These are phyloP conservation scores for Crax fasciolata DNA, from an alignment of 2,797 vertebrate species.

Conservation along the genomic window DNA sequence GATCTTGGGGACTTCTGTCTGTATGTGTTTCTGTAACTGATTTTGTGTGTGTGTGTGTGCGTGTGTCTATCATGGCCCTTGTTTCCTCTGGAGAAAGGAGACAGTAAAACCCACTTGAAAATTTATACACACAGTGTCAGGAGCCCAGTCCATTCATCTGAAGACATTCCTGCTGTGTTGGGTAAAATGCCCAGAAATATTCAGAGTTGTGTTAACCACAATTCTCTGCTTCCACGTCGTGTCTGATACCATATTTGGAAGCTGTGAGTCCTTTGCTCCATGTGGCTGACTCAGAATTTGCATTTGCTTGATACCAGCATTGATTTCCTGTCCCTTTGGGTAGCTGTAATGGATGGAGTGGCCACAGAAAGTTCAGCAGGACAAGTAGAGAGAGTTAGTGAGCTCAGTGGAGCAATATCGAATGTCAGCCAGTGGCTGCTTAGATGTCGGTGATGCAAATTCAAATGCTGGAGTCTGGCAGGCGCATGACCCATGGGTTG, in stretches of 20 bases:
- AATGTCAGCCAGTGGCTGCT: conserved; percentile 37
- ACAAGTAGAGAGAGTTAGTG: conserved; percentile 41
- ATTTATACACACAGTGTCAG: conserved; percentile 56
- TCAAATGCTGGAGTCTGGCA: conserved; percentile 48
- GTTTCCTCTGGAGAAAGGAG: conserved; percentile 60
- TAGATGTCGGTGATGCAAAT: conserved; percentile 57
- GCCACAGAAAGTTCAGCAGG: conserved; percentile 55
- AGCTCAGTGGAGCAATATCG: neutral
- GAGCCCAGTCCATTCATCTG: conserved; percentile 63
- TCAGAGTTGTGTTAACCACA: conserved; percentile 63
- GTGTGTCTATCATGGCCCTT: conserved; percentile 13
- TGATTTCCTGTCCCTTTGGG: conserved; percentile 49
- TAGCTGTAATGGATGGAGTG: conserved; percentile 35
- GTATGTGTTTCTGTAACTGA: conserved; percentile 50
- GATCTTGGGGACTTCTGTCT: conserved; percentile 50
- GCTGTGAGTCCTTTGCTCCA: conserved; percentile 31
- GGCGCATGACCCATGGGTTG: conserved; percentile 42
- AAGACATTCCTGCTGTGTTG: conserved; percentile 57
- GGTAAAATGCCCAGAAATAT: conserved; percentile 71
- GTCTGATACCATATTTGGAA: conserved; percentile 65
- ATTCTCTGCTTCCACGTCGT: neutral
- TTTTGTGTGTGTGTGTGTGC: neutral
- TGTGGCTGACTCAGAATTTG: conserved; percentile 47
- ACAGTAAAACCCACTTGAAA: conserved; percentile 71
- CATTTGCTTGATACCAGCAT: conserved; percentile 46